These are phyloP conservation scores for Caenorhabditis inopinata DNA, from an alignment of 1,140 invertebrate genomes.

Conservation along the genomic window DNA sequence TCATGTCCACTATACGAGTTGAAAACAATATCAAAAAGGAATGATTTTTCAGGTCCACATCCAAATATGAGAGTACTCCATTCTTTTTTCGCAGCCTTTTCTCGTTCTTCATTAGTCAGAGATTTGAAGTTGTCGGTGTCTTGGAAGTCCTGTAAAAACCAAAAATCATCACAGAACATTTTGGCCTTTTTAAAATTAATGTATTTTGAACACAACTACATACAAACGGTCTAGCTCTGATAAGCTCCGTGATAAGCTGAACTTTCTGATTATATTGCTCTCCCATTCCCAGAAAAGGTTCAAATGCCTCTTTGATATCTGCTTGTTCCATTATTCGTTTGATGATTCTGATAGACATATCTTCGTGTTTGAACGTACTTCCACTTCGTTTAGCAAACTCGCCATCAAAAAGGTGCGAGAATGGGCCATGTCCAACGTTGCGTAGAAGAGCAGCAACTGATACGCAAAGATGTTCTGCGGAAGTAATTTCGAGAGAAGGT, in stretches of 20 bases:
- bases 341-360: slow-evolving; percentile 20
- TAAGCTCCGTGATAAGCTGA: neutral
- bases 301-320: slow-evolving; percentile 4
- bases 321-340: slow-evolving; percentile 20
- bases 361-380: slow-evolving; percentile 34
- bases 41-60: slow-evolving; percentile 42
- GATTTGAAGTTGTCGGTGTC: neutral
- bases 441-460: slow-evolving; percentile 46
- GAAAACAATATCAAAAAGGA: slow-evolving; percentile 69
- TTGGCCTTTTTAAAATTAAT: neutral
- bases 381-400: slow-evolving; percentile 20
- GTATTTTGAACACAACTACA: too few relatives aligned
- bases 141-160: neutral
- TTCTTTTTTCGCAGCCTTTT: neutral
- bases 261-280: neutral
- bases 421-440: slow-evolving; percentile 52
- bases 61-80: neutral
- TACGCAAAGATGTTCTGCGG: slow-evolving; percentile 40
- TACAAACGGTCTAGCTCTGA: neutral
- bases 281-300: neutral
- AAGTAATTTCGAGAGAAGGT: slow-evolving; percentile 36
- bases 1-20: slow-evolving; percentile 74
- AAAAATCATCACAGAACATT: too few relatives aligned
- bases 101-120: neutral
- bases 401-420: slow-evolving; percentile 46